Evolutionary conservation across 2,888 invertebrate species (phyloP), one percentile per base, ranked within the genome.

Genomic region (Biston betularia): DNA sequence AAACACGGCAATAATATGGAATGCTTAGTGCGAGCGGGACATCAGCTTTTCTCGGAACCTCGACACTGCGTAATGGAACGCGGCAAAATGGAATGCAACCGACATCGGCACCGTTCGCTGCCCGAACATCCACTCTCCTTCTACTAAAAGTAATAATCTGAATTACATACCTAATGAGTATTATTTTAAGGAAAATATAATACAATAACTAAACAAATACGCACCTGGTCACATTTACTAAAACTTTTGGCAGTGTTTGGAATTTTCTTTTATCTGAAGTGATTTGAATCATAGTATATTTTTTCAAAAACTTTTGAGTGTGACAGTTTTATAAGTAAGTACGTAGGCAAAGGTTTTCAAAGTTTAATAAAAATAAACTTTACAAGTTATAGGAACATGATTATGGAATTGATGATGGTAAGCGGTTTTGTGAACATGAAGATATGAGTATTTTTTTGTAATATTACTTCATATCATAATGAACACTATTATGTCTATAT

Each of bases 1-100:
- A 90, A 91, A 90, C 89, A 88, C 82, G 83, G 88, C 86, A 88
- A 86, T 88, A 89, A 87, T 85, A 81, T 83, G 79, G 82, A 83
- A 83, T 86, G 88, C 84, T 86, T 83, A 84, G 92, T 90, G 92
- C 84, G 91, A 91, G 91, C 83, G 86, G 87, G 91, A 91, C 90
- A 83, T 87, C 88, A 83, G 73, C 84, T 80, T 88, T 92, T 92
- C 92, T 90, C 83, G 85, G 92, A 93, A 92, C 79, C 83, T 81
- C 86, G 85, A 86, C 87, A 81, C 86, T 88, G 87, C 83, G 89
- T 86, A 86, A 87, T 89, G 89, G 88, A 86, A 88, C 87, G 86
- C 87, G 83, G 84, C 82, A 79, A 87, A 86, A 84, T 86, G 92
- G 92, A 92, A 92, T 92, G 91, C 86, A 88, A 87, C 85, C 75